Percentiles rank a stretch among this genome's conserved stretches.
Conservation (phyloP, 2,888 invertebrate species). For the Tetragnatha montana region DNA sequence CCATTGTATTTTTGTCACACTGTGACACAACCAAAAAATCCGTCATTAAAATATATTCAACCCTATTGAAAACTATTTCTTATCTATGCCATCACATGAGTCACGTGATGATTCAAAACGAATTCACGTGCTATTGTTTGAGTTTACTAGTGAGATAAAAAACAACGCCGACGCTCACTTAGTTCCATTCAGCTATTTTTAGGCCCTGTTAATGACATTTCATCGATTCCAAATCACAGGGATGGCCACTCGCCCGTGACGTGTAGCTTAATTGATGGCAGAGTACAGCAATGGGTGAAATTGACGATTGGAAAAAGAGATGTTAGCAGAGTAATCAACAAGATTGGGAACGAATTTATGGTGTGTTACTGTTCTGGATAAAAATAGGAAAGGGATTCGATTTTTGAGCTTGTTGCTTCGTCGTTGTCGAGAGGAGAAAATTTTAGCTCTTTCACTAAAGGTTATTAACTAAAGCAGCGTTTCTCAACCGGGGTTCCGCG, state of each 20-base stretch:
- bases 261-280: neutral
- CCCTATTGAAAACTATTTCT: too few species aligned
- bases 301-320: neutral
- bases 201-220: neutral
- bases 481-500: too few species aligned
- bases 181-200: neutral
- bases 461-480: too few species aligned
- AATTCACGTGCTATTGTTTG: neutral
- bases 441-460: too few species aligned
- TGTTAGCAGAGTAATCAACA: neutral
- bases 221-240: neutral
- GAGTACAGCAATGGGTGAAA: neutral
- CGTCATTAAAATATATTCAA: too few species aligned
- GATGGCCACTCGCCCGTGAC: neutral
- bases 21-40: too few species aligned
- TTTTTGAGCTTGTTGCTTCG: too few species aligned
- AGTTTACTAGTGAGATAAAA: neutral
- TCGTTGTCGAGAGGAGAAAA: too few species aligned
- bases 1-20: too few species aligned
- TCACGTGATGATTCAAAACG: neutral
- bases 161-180: neutral
- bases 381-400: too few species aligned
- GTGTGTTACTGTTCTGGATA: too few species aligned
- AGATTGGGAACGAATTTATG: too few species aligned
- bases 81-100: neutral